phyloP scores from a whole-genome alignment of 1,140 invertebrate genomes.

The Eriocheir sinensis region DNA sequence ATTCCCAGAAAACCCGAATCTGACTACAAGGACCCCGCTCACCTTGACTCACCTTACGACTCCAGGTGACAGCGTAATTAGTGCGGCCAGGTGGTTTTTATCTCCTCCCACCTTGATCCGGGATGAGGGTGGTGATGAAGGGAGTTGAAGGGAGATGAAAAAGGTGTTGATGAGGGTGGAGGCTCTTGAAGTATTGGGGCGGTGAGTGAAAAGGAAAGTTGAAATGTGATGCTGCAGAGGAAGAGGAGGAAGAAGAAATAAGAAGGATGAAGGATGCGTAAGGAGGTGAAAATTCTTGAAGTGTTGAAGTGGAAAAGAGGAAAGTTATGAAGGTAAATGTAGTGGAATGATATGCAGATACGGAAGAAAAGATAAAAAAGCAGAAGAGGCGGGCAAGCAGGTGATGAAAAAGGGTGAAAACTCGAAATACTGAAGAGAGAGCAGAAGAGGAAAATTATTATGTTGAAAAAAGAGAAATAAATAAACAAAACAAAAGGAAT shows the following conservation, averaged over 20 bases:
- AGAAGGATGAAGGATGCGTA: no score
- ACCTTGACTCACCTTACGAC: neutral
- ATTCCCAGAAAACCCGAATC: neutral
- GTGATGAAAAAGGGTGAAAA: neutral
- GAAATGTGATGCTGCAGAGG: no score
- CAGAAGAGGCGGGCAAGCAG: no score
- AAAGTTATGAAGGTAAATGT: no score
- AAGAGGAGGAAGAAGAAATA: no score
- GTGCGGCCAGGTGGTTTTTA: neutral
- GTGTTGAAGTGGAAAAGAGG: no score
- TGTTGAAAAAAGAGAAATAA: neutral
- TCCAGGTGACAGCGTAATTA: neutral
- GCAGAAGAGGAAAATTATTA: neutral
- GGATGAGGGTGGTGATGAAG: no score
- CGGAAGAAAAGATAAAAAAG: no score
- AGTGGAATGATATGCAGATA: no score
- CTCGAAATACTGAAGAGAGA: neutral
- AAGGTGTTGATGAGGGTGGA: neutral
- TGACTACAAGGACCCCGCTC: neutral
- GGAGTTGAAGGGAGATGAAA: neutral
- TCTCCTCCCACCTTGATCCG: neutral
- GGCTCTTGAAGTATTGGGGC: neutral
- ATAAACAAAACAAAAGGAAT: no score
- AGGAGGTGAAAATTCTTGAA: no score
- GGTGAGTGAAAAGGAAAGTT: no score